phyloP scores from a whole-genome alignment of 2,888 invertebrate species.

The Chloroclysta siterata region DNA sequence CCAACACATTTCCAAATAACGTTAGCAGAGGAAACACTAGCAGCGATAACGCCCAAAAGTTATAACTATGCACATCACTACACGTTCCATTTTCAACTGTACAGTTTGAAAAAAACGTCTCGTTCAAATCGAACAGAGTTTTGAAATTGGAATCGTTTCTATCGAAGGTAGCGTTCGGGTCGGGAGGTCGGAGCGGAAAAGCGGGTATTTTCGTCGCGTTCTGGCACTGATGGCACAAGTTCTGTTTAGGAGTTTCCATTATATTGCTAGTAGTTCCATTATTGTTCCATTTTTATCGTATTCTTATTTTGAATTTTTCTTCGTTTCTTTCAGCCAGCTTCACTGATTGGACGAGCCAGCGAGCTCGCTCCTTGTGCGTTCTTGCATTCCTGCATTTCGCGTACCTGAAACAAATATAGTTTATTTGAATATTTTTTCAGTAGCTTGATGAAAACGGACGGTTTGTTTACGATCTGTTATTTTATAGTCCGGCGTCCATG shows the following conservation, averaged over 20 bases:
- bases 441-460: conserved; percentile 23
- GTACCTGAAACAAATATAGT: conserved; percentile 41
- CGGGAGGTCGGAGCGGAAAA: conserved; percentile 56
- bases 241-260: conserved; percentile 40
- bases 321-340: not conserved
- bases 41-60: conserved; percentile 94
- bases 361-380: conserved; percentile 13
- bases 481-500: conserved; percentile 8
- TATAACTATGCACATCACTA: conserved; percentile 82
- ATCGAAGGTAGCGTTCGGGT: conserved; percentile 49
- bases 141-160: conserved; percentile 54
- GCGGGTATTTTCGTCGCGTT: conserved; percentile 58
- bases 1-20: conserved; percentile 98
- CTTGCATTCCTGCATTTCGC: conserved; percentile 32
- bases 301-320: not conserved
- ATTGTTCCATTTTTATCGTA: conserved; percentile 21
- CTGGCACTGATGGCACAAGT: conserved; percentile 54
- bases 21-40: conserved; percentile 96
- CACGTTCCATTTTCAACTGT: conserved; percentile 63
- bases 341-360: not conserved
- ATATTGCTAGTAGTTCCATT: conserved; percentile 30
- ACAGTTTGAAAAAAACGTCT: conserved; percentile 63
- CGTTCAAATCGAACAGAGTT: conserved; percentile 58
- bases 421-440: conserved; percentile 34
- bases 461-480: conserved; percentile 11